Conservation (phyloP, 2,888 invertebrate species). For the Elmis aenea region DNA sequence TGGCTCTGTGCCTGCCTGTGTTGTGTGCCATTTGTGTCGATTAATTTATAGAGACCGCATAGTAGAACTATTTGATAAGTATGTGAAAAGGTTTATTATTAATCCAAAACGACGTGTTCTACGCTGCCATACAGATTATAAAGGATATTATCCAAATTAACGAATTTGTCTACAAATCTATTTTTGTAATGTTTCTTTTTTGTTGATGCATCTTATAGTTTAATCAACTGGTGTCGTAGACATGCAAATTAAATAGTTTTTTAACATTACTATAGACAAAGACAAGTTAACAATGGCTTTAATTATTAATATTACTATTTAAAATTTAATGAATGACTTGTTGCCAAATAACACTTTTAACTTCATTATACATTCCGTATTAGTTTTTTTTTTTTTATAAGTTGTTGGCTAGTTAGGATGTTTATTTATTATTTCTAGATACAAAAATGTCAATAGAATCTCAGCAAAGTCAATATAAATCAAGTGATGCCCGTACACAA, state of each 20-base stretch:
- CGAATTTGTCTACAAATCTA: conserved; percentile 33
- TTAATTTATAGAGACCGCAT: conserved; percentile 18
- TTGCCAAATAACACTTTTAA: conserved; percentile 51
- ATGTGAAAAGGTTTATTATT: conserved; percentile 15
- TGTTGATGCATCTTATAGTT: conserved; percentile 43
- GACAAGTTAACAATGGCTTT: conserved; percentile 44
- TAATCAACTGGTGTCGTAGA: conserved; percentile 36
- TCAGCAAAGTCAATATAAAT: conserved; percentile 34
- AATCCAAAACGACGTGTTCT: conserved; percentile 21
- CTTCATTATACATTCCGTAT: conserved; percentile 48
- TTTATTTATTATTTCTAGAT: too few relatives aligned
- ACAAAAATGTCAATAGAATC: conserved; percentile 28
- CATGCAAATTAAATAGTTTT: conserved; percentile 22
- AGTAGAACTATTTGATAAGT: conserved; percentile 4
- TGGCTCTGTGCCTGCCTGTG: conserved; percentile 32
- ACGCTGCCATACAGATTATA: conserved; percentile 35
- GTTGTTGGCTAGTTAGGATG: conserved; percentile 32
- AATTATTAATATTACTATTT: conserved; percentile 28
- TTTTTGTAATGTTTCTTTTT: conserved; percentile 42
- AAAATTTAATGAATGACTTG: conserved; percentile 30
- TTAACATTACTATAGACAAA: conserved; percentile 31
- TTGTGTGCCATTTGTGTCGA: conserved; percentile 33
- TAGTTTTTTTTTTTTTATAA: conserved; percentile 33
- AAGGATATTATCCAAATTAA: conserved; percentile 14
- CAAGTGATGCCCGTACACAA: conserved; percentile 18